Evolutionary conservation across 2,888 invertebrate species (phyloP).

Genomic region (Nasonia oneida): DNA sequence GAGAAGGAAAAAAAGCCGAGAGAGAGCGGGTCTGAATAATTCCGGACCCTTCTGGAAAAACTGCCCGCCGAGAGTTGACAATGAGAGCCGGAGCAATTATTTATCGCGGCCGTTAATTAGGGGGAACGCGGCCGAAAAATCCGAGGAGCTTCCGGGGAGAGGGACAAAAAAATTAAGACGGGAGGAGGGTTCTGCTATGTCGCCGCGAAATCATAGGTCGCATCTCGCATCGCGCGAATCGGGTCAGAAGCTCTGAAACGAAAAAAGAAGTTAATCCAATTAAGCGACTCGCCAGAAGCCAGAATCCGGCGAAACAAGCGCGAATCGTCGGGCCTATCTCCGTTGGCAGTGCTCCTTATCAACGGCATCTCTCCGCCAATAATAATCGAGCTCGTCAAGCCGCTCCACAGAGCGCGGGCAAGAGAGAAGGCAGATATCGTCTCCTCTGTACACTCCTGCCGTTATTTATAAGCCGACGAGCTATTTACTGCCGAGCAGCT

Average conservation of each 20-base stretch:
- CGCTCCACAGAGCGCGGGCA: not conserved
- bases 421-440: not conserved
- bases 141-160: not conserved
- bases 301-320: not conserved
- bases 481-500: conserved; percentile 73
- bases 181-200: not conserved
- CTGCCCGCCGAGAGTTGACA: conserved; percentile 64
- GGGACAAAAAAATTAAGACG: conserved; percentile 49
- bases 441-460: conserved; percentile 44
- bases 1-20: conserved; percentile 24
- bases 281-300: not conserved
- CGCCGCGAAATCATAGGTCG: not conserved
- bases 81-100: conserved; percentile 71
- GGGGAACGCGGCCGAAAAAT: conserved; percentile 53
- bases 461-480: conserved; percentile 72
- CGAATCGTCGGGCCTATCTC: not conserved
- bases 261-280: not conserved
- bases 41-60: conserved; percentile 61
- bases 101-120: conserved; percentile 75
- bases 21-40: conserved; percentile 37
- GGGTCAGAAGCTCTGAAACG: not conserved
- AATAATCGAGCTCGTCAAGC: conserved; percentile 52
- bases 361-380: conserved; percentile 54
- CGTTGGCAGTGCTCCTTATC: conserved; percentile 47
- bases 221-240: not conserved